Evolutionary conservation across 92 coral and sea anemone species (phyloP).

Genomic region (Phymanthus crucifer): DNA sequence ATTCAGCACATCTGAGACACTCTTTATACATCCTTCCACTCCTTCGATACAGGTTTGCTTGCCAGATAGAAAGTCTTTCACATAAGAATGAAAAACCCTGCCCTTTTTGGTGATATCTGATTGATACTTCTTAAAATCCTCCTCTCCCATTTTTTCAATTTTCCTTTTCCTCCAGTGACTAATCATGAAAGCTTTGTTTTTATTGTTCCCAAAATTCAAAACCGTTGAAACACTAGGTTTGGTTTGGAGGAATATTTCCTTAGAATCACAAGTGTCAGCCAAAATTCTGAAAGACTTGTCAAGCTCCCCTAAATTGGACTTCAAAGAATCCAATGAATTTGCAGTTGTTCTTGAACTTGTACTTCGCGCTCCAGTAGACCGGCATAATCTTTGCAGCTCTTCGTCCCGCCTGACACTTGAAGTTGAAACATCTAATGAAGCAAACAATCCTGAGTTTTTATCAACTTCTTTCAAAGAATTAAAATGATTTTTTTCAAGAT

Average conservation of each 20-base stretch:
- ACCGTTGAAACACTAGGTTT: slow-evolving; percentile 75
- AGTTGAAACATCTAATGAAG: slow-evolving; percentile 43
- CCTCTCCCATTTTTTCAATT: slow-evolving; percentile 79
- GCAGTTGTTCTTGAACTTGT: slow-evolving; percentile 47
- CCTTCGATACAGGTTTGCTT: slow-evolving; percentile 6
- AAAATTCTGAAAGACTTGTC: slow-evolving; percentile 9
- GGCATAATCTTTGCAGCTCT: slow-evolving; percentile 33
- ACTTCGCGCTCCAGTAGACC: slow-evolving; percentile 56
- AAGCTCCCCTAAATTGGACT: slow-evolving; percentile 39
- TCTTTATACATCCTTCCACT: slow-evolving; percentile 24
- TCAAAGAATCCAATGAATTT: slow-evolving; percentile 11
- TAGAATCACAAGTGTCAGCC: background rate
- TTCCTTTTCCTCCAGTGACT: slow-evolving; percentile 85
- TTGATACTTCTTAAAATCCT: slow-evolving; percentile 62
- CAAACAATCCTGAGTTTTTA: slow-evolving; percentile 48
- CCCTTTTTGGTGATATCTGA: slow-evolving; percentile 66
- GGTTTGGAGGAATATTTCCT: slow-evolving; percentile 32
- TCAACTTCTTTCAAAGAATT: slow-evolving; percentile 19
- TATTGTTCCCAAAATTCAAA: slow-evolving; percentile 58
- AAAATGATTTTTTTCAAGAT: background rate
- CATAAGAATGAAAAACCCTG: slow-evolving; percentile 65
- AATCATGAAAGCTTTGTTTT: slow-evolving; percentile 67
- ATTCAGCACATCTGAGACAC: slow-evolving; percentile 53
- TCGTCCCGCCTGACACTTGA: slow-evolving; percentile 64
- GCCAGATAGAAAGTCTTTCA: slow-evolving; percentile 57